Percentiles rank a stretch among this genome's conserved stretches.
Conservation (phyloP, 1,140 invertebrate genomes). For the Bathynomus jamesi region DNA sequence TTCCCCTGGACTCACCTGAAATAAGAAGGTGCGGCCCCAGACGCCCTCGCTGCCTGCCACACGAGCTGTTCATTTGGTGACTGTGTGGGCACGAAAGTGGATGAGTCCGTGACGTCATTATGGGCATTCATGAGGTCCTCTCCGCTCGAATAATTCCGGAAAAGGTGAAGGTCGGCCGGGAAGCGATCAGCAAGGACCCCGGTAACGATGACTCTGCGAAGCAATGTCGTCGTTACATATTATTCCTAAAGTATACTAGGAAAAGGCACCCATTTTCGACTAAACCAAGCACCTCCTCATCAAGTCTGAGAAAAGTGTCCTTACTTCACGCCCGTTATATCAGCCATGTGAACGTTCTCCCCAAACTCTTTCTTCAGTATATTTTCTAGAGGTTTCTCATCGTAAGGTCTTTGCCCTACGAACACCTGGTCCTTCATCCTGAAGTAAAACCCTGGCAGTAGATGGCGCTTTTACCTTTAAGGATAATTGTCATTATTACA, state of each 20-base stretch:
- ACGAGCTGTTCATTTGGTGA: slow-evolving; percentile 63
- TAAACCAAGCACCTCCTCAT: too few relatives aligned
- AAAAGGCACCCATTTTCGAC: too few relatives aligned
- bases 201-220: slow-evolving; percentile 72
- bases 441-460: slow-evolving; percentile 74
- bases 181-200: slow-evolving; percentile 81
- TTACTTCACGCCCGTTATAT: slow-evolving; percentile 60
- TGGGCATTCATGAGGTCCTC: slow-evolving; percentile 52
- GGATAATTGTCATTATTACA: neutral
- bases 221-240: slow-evolving; percentile 41
- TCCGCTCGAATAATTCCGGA: slow-evolving; percentile 81
- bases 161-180: slow-evolving; percentile 87
- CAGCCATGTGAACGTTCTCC: slow-evolving; percentile 71
- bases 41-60: slow-evolving; percentile 81
- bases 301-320: too few relatives aligned
- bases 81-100: slow-evolving; percentile 16
- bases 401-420: slow-evolving; percentile 75
- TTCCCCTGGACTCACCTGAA: slow-evolving; percentile 87
- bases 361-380: slow-evolving; percentile 84
- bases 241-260: too few relatives aligned
- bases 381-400: slow-evolving; percentile 71
- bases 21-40: slow-evolving; percentile 91
- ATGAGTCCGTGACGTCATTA: neutral
- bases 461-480: slow-evolving; percentile 41
- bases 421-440: slow-evolving; percentile 88